phyloP scores from a whole-genome alignment of 1,140 invertebrate species.

The Rhopalosiphum maidis region DNA sequence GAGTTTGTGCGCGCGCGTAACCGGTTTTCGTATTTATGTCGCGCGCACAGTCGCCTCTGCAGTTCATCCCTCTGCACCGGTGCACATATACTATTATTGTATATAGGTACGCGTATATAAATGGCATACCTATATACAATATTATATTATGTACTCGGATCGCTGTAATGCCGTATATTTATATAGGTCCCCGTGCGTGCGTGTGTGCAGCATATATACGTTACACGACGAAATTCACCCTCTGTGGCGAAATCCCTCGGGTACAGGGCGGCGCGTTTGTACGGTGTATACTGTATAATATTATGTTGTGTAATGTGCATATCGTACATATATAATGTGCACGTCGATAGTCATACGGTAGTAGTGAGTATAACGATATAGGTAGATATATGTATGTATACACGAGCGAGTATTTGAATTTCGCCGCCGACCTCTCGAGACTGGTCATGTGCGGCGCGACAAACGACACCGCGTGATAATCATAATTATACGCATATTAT shows the following conservation, averaged over 20 bases:
- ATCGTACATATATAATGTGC: neutral
- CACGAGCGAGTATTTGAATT: neutral
- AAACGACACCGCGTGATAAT: neutral
- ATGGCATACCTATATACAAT: neutral
- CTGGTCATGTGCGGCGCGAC: neutral
- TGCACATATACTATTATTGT: neutral
- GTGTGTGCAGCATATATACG: neutral
- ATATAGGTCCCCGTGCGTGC: neutral
- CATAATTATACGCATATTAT: neutral
- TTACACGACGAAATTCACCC: conserved; percentile 12
- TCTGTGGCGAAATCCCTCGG: neutral
- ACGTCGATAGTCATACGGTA: neutral
- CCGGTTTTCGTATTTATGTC: neutral
- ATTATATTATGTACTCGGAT: neutral
- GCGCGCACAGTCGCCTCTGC: neutral
- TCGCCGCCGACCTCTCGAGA: neutral
- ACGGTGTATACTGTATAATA: neutral
- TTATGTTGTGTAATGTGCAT: neutral
- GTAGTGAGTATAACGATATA: neutral
- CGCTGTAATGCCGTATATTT: neutral
- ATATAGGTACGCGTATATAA: neutral
- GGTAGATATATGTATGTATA: too few relatives aligned
- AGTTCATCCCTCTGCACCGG: neutral
- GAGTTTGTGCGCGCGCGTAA: conserved; percentile 5
- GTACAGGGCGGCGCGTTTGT: neutral